These are phyloP conservation scores for Heliconius aoede DNA, from an alignment of 2,888 invertebrate species.

Conservation along the genomic window DNA sequence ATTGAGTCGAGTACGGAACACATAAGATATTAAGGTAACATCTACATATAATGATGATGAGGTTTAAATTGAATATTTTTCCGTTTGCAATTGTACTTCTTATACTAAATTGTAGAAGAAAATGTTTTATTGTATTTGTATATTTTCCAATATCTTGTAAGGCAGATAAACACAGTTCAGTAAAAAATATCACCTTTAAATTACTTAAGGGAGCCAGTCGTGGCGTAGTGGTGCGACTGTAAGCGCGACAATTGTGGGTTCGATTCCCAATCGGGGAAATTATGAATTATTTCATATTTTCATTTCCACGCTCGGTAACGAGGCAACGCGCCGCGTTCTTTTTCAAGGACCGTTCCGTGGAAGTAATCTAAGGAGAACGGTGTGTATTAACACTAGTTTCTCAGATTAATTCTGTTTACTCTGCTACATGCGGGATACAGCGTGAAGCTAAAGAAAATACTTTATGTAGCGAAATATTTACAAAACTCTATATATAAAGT, in stretches of 20 bases:
- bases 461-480: background rate
- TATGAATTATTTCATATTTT: too few relatives aligned
- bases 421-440: too few relatives aligned
- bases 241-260: too few relatives aligned
- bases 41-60: conserved; percentile 1
- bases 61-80: conserved; percentile 2
- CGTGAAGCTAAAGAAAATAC: background rate
- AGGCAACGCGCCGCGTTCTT: too few relatives aligned
- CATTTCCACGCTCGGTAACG: too few relatives aligned
- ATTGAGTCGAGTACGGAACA: background rate
- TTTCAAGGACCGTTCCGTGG: too few relatives aligned
- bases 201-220: too few relatives aligned
- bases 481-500: background rate
- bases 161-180: background rate
- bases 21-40: conserved; percentile 8
- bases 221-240: too few relatives aligned
- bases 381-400: too few relatives aligned
- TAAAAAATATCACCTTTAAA: background rate
- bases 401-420: too few relatives aligned
- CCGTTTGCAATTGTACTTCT: background rate
- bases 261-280: too few relatives aligned
- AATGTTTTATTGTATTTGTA: background rate
- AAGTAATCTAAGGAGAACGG: too few relatives aligned
- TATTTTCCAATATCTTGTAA: background rate
- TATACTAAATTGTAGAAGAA: background rate